These are phyloP conservation scores for Heliconius aoede DNA, from an alignment of 2,888 invertebrate genomes.

Conservation along the genomic window DNA sequence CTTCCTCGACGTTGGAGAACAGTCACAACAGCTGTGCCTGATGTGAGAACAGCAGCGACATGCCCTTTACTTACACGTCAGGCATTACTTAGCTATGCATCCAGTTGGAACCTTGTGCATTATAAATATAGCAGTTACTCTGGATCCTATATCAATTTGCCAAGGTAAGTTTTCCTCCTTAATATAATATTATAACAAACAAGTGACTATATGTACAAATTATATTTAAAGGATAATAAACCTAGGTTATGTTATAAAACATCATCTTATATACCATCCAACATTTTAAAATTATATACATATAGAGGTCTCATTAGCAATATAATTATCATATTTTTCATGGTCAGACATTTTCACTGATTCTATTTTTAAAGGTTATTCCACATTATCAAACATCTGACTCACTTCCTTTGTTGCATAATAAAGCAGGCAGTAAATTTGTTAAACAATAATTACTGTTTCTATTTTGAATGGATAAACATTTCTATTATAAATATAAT, in stretches of 20 bases:
- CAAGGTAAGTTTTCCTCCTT: conserved; percentile 83
- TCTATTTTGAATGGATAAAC: conserved; percentile 21
- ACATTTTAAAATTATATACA: conserved; percentile 28
- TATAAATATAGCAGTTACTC: conserved; percentile 96
- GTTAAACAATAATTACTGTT: conserved; percentile 25
- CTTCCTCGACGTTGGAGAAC: conserved; percentile 92
- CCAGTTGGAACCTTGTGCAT: conserved; percentile 94
- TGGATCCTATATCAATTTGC: conserved; percentile 93
- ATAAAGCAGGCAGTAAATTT: conserved; percentile 26
- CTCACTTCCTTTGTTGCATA: conserved; percentile 45
- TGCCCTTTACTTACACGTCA: conserved; percentile 85
- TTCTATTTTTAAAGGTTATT: conserved; percentile 56
- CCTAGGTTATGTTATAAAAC: conserved; percentile 7
- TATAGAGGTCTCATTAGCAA: conserved; percentile 59
- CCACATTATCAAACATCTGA: conserved; percentile 44
- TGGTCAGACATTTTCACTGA: conserved; percentile 54
- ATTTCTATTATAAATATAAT: not conserved
- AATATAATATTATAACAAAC: not conserved
- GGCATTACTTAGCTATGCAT: conserved; percentile 89
- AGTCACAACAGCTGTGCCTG: conserved; percentile 85
- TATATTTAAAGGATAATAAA: conserved; percentile 27
- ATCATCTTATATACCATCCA: conserved; percentile 24
- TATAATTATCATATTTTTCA: conserved; percentile 70
- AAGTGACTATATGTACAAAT: not conserved
- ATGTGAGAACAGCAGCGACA: conserved; percentile 79